Evolutionary conservation across 2,888 invertebrate species (phyloP), one percentile per base, ranked within the genome.

Genomic region (Eupelmus urozonus): DNA sequence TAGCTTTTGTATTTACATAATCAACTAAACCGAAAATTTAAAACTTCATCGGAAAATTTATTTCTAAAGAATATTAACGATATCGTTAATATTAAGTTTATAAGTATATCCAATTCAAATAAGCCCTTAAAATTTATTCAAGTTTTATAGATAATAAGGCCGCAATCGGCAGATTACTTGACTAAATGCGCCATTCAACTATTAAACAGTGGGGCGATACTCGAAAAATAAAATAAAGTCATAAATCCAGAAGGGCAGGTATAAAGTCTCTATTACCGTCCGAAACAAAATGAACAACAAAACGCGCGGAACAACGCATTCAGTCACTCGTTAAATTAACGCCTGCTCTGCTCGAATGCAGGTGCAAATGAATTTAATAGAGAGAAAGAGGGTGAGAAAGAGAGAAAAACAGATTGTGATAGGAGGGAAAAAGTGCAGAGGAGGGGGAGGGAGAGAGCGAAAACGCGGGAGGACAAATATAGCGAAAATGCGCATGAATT

Each of bases 291-390:
- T 29, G 62, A 63, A 34, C 40, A 40, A 51, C 40, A 51, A 20
- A 53, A 20, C 57, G 16, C 0, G 27, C 45, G 13, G 45, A 69
- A 69, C 57, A 69, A 53, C 18, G 5, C 42, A 42, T 63, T 18
- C 72, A 63, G 53, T 72, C 53, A 63, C 13, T 62, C 72, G 72
- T 62, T 72, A 72, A 72, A 72, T 72, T 62, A 63, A 63, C 60
- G 49, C 23, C 60, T 18, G 40, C 60, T 29, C 29, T 40, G n/a
- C 72, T 72, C 60, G 49, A 71, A 60, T 60, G 62, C 34, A 51
- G 62, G 34, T 34, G 72, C 51, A 63, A 72, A 72, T 72, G 53
- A 63, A 63, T 62, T 72, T 62, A 63, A 79, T 49, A 66, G 67
- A 57, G 20, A 29, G 20, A 18, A 2, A 69, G 5, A 29, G 16